These are phyloP conservation scores for Gobius niger DNA, from an alignment of 2,113 vertebrate genomes.

Conservation along the genomic window DNA sequence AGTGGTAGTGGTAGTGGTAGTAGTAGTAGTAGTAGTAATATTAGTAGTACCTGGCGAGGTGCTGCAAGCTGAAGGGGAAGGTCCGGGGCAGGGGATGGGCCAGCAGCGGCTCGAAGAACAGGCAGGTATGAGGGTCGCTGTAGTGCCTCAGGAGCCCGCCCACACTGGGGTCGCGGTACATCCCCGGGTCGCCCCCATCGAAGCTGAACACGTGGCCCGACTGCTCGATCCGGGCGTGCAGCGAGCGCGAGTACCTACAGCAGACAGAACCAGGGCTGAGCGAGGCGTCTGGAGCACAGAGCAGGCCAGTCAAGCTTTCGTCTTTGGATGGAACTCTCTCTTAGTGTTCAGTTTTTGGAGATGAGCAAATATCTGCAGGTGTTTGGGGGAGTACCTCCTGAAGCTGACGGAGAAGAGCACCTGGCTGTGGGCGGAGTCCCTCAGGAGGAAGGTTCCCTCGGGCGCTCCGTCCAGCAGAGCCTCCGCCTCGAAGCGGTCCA, in stretches of 20 bases:
- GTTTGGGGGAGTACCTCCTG: slow-evolving; percentile 45
- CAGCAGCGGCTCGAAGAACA: slow-evolving; percentile 96
- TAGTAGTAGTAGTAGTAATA: neutral
- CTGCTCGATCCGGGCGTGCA: slow-evolving; percentile 95
- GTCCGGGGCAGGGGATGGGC: slow-evolving; percentile 89
- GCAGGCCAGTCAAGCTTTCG: no score
- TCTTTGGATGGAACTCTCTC: no score
- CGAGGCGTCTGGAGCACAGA: no score
- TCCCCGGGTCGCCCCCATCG: slow-evolving; percentile 92
- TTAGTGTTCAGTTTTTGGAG: no score
- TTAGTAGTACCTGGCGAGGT: slow-evolving; percentile 62
- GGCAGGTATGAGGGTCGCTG: slow-evolving; percentile 92
- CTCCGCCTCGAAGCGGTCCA: slow-evolving; percentile 94
- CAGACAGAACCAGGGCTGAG: neutral
- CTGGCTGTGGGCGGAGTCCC: slow-evolving; percentile 95
- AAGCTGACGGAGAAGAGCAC: slow-evolving; percentile 98
- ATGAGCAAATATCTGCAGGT: no score
- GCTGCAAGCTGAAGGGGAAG: slow-evolving; percentile 93
- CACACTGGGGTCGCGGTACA: slow-evolving; percentile 92
- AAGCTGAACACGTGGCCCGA: slow-evolving; percentile 97
- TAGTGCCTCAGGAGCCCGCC: slow-evolving; percentile 93
- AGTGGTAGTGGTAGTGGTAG: no score
- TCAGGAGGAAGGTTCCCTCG: slow-evolving; percentile 91
- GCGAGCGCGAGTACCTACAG: slow-evolving; percentile 90
- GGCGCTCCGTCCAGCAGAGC: slow-evolving; percentile 94